phyloP scores from a whole-genome alignment of 1,140 invertebrate genomes.

The Saxidomus purpurata region DNA sequence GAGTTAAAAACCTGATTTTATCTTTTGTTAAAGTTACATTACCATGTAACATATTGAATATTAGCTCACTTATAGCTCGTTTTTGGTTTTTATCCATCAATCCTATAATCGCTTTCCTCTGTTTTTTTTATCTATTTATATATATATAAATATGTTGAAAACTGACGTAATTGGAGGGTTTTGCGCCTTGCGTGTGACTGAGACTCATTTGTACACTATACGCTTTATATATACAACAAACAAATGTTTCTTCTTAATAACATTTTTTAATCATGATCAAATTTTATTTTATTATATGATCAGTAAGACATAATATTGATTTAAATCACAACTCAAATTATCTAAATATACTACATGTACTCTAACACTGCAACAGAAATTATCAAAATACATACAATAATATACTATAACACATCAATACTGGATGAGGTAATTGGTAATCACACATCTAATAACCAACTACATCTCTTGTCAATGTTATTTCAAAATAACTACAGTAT shows the following conservation, averaged over 20 bases:
- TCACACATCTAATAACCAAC: slow-evolving; percentile 11
- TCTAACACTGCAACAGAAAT: slow-evolving; percentile 3
- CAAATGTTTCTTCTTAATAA: neutral
- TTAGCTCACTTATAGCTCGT: neutral
- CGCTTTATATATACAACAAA: neutral
- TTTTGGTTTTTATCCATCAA: neutral
- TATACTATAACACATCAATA: neutral
- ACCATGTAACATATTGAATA: neutral
- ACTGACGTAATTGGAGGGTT: neutral
- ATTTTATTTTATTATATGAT: neutral
- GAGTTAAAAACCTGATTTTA: neutral
- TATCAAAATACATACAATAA: neutral
- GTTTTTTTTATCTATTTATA: slow-evolving; percentile 3
- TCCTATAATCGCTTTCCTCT: neutral
- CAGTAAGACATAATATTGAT: neutral
- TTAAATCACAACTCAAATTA: neutral
- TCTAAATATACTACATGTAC: neutral
- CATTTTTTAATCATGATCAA: neutral
- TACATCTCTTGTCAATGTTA: slow-evolving; percentile 20
- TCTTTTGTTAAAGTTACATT: slow-evolving; percentile 4
- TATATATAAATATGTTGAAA: neutral
- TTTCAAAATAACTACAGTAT: neutral
- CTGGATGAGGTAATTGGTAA: neutral
- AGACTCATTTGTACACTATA: neutral
- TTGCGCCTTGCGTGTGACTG: neutral